phyloP scores from a whole-genome alignment of 2,888 invertebrate species.

The Polymixis flavicincta region DNA sequence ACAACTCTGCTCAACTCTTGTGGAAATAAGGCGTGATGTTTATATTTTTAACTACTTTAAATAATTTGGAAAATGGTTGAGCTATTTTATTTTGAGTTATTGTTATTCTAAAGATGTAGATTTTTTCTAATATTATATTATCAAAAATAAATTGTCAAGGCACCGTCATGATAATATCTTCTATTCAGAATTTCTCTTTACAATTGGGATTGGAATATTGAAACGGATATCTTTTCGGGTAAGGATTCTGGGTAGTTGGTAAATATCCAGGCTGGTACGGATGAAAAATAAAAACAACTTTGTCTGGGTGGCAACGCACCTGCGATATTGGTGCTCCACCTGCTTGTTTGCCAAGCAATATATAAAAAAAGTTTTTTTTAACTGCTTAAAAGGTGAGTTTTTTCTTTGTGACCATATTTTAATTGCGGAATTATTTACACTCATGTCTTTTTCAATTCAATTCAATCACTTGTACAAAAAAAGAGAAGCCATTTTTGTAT shows the following conservation, averaged over 20 bases:
- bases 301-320: background rate
- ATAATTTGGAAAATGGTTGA: background rate
- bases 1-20: background rate
- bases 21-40: background rate
- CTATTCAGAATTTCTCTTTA: background rate
- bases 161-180: background rate
- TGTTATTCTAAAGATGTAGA: background rate
- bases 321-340: background rate
- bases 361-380: background rate
- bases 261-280: background rate
- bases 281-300: background rate
- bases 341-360: background rate
- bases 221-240: background rate
- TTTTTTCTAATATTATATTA: background rate
- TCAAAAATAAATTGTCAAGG: background rate
- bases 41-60: background rate
- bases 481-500: background rate
- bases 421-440: constrained; percentile 4
- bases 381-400: background rate
- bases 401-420: background rate
- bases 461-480: too few relatives aligned
- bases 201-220: background rate
- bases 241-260: background rate
- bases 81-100: background rate
- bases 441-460: background rate